Percentiles rank a stretch among this genome's conserved stretches.
These are phyloP conservation scores for Calliopsis andreniformis DNA, from an alignment of 1,140 invertebrate species.

Conservation along the genomic window DNA sequence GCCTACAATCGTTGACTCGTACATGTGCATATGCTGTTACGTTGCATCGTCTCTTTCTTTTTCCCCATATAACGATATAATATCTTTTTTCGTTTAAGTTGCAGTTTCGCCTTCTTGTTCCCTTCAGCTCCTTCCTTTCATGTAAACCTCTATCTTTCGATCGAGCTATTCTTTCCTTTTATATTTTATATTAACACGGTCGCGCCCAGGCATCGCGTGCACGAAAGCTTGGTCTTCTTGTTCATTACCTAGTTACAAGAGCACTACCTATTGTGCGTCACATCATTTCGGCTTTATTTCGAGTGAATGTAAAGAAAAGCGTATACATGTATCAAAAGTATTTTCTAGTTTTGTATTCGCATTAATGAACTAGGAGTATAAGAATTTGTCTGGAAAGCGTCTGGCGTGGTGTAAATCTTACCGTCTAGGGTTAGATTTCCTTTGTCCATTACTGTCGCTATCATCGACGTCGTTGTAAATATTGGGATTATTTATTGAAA, in stretches of 20 bases:
- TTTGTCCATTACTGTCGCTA: no score
- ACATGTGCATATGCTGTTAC: conserved; percentile 1
- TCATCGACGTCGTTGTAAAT: no score
- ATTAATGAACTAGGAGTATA: no score
- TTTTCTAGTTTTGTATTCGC: no score
- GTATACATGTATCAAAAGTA: no score
- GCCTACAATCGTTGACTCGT: not conserved
- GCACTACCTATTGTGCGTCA: no score
- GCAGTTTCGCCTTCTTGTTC: not conserved
- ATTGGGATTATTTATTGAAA: not conserved
- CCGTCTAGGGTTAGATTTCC: no score
- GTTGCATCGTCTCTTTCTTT: conserved; percentile 18
- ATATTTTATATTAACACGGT: not conserved
- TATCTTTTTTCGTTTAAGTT: conserved; percentile 21
- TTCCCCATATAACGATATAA: conserved; percentile 16
- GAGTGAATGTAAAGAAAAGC: no score
- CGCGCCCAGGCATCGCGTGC: not conserved
- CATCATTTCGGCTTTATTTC: conserved; percentile 6
- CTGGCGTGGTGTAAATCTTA: no score
- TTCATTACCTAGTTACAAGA: no score
- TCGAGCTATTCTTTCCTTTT: conserved; percentile 12
- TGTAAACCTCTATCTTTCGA: not conserved
- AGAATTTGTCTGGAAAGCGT: conserved; percentile 1
- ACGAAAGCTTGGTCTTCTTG: not conserved
- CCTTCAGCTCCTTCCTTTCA: not conserved